A percentile compares a stretch with the other conserved stretches of the same genome.
Conservation (phyloP, 2,797 vertebrate genomes). For the Pitangus sulphuratus region DNA sequence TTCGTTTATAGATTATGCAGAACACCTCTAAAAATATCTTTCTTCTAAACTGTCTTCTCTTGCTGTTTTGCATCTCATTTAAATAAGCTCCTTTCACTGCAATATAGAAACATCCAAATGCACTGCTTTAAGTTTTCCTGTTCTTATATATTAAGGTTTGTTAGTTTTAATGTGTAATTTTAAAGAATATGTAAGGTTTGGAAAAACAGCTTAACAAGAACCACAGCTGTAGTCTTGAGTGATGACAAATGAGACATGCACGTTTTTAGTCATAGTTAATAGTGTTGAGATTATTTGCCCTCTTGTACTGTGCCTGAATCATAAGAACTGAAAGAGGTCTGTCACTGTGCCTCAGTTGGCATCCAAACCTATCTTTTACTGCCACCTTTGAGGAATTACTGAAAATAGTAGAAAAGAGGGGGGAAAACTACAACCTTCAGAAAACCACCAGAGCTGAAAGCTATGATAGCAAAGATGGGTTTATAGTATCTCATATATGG, state of each 20-base stretch:
- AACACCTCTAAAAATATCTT: conserved; percentile 21
- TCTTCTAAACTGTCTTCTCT: conserved; percentile 2
- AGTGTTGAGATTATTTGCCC: not conserved
- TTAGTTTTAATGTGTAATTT: not conserved
- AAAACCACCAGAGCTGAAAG: not conserved
- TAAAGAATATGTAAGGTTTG: not conserved
- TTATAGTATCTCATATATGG: not conserved
- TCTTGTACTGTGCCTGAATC: not conserved
- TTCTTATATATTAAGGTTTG: not conserved
- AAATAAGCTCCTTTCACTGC: conserved; percentile 23
- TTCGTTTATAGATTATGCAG: conserved; percentile 25
- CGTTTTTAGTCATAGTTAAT: not conserved
- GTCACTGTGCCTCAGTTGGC: not conserved
- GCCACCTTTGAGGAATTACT: not conserved
- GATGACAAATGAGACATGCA: not conserved
- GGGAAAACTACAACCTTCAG: not conserved
- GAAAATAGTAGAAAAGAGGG: not conserved
- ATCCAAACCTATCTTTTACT: not conserved
- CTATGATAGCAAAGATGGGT: not conserved
- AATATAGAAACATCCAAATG: not conserved
- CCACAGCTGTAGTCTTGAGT: not conserved
- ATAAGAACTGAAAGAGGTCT: not conserved
- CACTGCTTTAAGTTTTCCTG: not conserved
- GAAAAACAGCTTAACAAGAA: not conserved
- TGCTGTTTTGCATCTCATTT: conserved; percentile 50